Conservation (phyloP, 2,113 vertebrate species). For the Thalassarche chlororhynchos region DNA sequence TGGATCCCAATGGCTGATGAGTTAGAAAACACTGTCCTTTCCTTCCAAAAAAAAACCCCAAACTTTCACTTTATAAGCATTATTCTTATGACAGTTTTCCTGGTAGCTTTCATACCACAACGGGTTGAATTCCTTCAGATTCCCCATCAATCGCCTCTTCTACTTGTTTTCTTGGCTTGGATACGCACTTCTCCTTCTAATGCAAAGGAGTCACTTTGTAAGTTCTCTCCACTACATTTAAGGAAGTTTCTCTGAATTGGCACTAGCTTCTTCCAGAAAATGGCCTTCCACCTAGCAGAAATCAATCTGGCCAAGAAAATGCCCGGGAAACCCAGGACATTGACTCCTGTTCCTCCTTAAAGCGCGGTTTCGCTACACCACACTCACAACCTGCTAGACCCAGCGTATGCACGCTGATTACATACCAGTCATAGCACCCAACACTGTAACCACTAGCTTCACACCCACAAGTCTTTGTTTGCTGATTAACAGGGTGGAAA, state of each 20-base stretch:
- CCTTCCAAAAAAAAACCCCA: background rate
- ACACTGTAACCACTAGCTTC: background rate
- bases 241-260: background rate
- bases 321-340: background rate
- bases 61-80: background rate
- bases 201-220: background rate
- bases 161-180: background rate
- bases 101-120: background rate
- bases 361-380: background rate
- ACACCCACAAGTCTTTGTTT: slow-evolving; percentile 20
- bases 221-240: background rate
- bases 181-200: background rate
- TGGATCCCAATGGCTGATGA: background rate
- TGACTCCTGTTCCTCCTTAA: background rate
- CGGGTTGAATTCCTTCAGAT: background rate
- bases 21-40: background rate
- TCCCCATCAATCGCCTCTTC: background rate
- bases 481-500: slow-evolving; percentile 25
- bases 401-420: rapidly evolving
- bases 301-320: background rate
- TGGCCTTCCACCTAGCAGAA: background rate
- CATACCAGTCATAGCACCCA: background rate
- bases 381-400: background rate
- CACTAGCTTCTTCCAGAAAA: background rate
- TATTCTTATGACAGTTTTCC: background rate